These are phyloP conservation scores for Nemopilema nomurai DNA, from an alignment of 30 jellyfish, hydroid and myxozoan species.

Conservation along the genomic window DNA sequence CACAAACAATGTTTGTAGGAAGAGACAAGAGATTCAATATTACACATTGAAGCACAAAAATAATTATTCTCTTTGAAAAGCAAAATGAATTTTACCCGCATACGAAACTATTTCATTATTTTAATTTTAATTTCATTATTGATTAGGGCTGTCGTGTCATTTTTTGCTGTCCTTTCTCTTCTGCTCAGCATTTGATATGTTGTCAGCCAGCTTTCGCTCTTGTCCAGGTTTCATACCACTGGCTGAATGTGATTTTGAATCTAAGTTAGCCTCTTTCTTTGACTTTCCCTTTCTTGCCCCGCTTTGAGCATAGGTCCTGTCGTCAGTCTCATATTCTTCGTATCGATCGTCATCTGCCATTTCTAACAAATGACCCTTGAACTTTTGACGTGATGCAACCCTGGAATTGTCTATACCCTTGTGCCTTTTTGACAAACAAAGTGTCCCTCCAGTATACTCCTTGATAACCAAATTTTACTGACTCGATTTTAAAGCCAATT, in stretches of 20 bases:
- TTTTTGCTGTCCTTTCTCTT: conserved; percentile 73
- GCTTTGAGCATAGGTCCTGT: conserved; percentile 84
- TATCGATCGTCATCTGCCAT: conserved; percentile 77
- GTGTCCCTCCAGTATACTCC: no score
- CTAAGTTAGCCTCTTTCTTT: conserved; percentile 81
- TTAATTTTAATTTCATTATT: not conserved
- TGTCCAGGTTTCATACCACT: conserved; percentile 93
- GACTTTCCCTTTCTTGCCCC: conserved; percentile 91
- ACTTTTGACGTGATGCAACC: not conserved
- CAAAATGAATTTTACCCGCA: not conserved
- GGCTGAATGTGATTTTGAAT: conserved; percentile 70
- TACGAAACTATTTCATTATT: not conserved
- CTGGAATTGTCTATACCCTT: not conserved
- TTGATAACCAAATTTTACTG: not conserved
- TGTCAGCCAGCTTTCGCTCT: conserved; percentile 88
- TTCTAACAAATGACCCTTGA: conserved; percentile 24
- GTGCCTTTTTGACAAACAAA: no score
- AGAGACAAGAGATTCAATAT: not conserved
- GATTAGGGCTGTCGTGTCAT: not conserved
- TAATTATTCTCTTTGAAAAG: not conserved
- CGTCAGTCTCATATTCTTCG: conserved; percentile 91
- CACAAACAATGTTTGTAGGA: not conserved
- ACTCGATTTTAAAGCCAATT: not conserved
- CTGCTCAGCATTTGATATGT: conserved; percentile 90
- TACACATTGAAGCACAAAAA: not conserved